Evolutionary conservation across 2,797 vertebrate species (phyloP).

Genomic region (Lacerta bilineata): DNA sequence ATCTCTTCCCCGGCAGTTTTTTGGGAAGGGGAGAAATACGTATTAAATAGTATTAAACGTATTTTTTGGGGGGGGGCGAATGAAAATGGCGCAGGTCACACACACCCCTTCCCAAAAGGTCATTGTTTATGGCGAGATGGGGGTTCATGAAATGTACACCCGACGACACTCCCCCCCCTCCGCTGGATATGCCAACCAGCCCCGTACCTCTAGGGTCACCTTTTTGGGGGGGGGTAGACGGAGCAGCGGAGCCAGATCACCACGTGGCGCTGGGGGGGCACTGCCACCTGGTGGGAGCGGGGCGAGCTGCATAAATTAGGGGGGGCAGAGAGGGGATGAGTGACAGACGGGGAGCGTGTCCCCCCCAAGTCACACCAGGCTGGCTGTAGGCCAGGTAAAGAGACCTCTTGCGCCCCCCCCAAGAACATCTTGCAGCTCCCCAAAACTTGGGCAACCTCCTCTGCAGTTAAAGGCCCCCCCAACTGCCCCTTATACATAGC

Average conservation of each 20-base stretch:
- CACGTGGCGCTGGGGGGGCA: not conserved
- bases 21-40: too few relatives aligned
- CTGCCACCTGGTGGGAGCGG: slow-evolving; percentile 6
- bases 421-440: not conserved
- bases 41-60: too few relatives aligned
- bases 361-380: not conserved
- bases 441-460: not conserved
- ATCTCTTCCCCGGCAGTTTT: too few relatives aligned
- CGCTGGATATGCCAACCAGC: too few relatives aligned
- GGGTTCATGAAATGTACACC: too few relatives aligned
- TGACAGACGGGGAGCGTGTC: not conserved
- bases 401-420: not conserved
- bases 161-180: not conserved
- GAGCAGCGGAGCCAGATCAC: not conserved
- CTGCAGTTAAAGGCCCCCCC: not conserved
- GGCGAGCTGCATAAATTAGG: not conserved
- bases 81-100: too few relatives aligned
- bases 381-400: not conserved
- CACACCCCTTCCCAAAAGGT: too few relatives aligned
- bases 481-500: not conserved
- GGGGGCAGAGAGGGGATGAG: not conserved
- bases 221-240: too few relatives aligned
- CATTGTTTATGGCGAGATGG: too few relatives aligned
- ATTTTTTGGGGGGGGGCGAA: too few relatives aligned
- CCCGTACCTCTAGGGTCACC: too few relatives aligned